These are phyloP conservation scores for Drosophila rellima DNA, from an alignment of 2,888 invertebrate species.

Conservation along the genomic window DNA sequence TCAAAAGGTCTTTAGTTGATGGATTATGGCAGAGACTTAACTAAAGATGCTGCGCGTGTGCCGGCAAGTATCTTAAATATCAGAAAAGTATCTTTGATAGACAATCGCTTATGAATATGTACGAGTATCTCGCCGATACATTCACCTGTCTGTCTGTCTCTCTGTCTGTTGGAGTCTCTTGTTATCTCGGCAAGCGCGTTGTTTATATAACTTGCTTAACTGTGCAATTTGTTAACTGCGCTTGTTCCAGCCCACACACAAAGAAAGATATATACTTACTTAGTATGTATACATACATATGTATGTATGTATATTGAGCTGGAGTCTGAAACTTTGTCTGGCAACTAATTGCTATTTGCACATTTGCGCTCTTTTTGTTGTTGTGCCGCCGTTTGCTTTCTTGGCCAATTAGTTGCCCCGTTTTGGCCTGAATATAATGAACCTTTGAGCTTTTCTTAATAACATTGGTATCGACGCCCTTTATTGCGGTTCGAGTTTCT, in stretches of 20 bases:
- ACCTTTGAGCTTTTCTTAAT: slow-evolving; percentile 16
- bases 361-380: slow-evolving; percentile 52
- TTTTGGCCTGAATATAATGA: slow-evolving; percentile 64
- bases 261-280: not conserved
- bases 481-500: slow-evolving; percentile 28
- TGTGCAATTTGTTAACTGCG: slow-evolving; percentile 61
- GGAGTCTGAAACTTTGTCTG: slow-evolving; percentile 38
- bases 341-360: slow-evolving; percentile 66
- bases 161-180: slow-evolving; percentile 6
- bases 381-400: slow-evolving; percentile 58
- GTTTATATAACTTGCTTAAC: slow-evolving; percentile 64
- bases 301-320: slow-evolving; percentile 39
- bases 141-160: slow-evolving; percentile 41
- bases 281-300: not conserved
- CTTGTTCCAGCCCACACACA: slow-evolving; percentile 41
- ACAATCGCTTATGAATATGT: slow-evolving; percentile 15
- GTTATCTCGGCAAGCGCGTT: slow-evolving; percentile 36
- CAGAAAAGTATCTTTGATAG: slow-evolving; percentile 20
- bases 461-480: slow-evolving; percentile 31
- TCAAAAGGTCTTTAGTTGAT: slow-evolving; percentile 36
- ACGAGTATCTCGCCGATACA: slow-evolving; percentile 11
- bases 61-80: slow-evolving; percentile 16
- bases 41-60: slow-evolving; percentile 27
- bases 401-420: slow-evolving; percentile 63
- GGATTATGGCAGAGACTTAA: slow-evolving; percentile 25